Evolutionary conservation across 2,113 vertebrate genomes (phyloP).

Genomic region (Calonectris borealis): DNA sequence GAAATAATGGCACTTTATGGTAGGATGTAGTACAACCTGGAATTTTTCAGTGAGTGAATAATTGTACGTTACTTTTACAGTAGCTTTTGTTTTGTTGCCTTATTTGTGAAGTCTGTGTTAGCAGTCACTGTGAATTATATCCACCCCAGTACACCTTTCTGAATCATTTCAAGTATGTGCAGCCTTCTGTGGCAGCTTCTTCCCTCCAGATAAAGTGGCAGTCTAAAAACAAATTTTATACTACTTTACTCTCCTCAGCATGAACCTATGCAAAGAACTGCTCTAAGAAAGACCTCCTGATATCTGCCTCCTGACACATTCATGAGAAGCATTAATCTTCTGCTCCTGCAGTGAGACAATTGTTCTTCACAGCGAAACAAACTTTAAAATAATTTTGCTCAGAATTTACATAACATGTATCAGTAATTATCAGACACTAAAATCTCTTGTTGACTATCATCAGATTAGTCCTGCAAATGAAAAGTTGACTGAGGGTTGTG

Average conservation of each 20-base stretch:
- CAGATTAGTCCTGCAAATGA: not conserved
- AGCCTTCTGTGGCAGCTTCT: not conserved
- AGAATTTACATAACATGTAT: fast-evolving
- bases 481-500: not conserved
- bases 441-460: not conserved
- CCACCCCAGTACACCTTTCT: not conserved
- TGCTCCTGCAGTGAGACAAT: not conserved
- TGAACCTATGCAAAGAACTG: not conserved
- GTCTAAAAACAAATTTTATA: not conserved
- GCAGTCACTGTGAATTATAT: fast-evolving
- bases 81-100: not conserved
- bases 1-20: conserved; percentile 26
- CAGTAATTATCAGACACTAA: not conserved
- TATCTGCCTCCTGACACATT: not conserved
- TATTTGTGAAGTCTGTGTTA: not conserved
- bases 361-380: not conserved
- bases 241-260: not conserved
- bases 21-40: not conserved
- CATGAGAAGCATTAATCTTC: not conserved
- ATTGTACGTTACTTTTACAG: not conserved
- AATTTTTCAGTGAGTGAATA: not conserved
- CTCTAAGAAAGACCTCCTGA: fast-evolving
- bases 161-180: fast-evolving
- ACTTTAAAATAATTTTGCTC: not conserved
- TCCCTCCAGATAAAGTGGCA: not conserved